Evolutionary conservation across 1,140 invertebrate genomes (phyloP), one percentile per base, ranked within the genome.

Genomic region (Aradophagus sp.): DNA sequence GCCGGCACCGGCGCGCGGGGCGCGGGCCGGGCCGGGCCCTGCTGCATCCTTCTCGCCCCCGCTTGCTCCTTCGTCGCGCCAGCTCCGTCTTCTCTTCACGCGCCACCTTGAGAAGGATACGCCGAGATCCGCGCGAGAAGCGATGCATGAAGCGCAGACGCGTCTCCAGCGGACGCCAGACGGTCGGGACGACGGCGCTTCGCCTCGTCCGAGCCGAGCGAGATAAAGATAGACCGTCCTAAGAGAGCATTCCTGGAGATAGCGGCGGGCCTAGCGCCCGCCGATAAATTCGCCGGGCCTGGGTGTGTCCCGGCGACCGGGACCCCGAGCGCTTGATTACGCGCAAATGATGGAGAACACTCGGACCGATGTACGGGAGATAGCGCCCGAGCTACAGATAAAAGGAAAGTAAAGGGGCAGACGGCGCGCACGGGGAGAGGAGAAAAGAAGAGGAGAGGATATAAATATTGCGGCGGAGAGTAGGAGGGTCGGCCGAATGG

Each of bases 81-180:
- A 50, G 36, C 55, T 55, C 26, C 59, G 47, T 70, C 65, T 70
- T 29, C 52, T 71, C 39, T 74, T 73, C 50, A 73, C 62, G 50
- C 67, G 72, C 70, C 73, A 79, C 78, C 78, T 79, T 79, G 65
- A 76, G 65, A 80, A 80, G 73, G 76, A 76, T 78, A 78, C 61
- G 31, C 61, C 47, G 34, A 65, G 48, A 58, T 52, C 11, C 16
- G 7, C 39, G 31, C 42, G 48, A 34, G 32, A 32, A 62, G 42
- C 48, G 14, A 45, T 15, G 48, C 35, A 62, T 39, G 62, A 50
- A 50, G 12, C 29, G 7, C 16, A 44, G 45, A 62, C 45, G 31
- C 45, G 44, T 35, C 29, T 41, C 20, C 2, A 8, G n/a, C n/a
- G n/a, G n/a, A 26, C 31, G 12, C 6, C 31, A 13, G 44, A 34